Percentiles rank a stretch among this genome's conserved stretches.
These are phyloP conservation scores for Fabriciana adippe DNA, from an alignment of 2,888 invertebrate species.

Conservation along the genomic window DNA sequence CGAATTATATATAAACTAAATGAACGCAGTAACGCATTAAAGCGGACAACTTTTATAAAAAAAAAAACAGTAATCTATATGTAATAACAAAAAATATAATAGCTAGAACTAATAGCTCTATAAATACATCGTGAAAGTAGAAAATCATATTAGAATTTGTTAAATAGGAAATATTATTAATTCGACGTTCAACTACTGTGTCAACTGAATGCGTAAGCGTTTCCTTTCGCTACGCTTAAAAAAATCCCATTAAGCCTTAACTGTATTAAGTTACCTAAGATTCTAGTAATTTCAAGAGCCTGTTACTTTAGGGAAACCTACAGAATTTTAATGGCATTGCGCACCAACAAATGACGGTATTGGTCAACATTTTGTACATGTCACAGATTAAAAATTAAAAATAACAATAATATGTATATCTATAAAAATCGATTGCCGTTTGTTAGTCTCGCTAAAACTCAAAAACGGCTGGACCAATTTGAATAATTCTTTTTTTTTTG, in stretches of 20 bases:
- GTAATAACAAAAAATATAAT: background rate
- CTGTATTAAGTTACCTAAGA: slow-evolving; percentile 8
- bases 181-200: background rate
- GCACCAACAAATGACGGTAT: background rate
- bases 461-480: no score
- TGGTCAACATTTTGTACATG: background rate
- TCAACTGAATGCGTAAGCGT: slow-evolving; percentile 1
- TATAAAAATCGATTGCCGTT: no score
- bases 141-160: slow-evolving; percentile 3
- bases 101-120: background rate
- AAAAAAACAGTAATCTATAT: background rate
- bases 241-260: background rate
- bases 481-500: no score
- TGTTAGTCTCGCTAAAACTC: no score
- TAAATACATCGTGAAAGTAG: slow-evolving; percentile 12
- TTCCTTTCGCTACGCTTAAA: background rate
- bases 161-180: background rate
- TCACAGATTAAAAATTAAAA: background rate
- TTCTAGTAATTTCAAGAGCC: background rate
- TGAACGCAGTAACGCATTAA: no score
- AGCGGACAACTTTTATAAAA: no score
- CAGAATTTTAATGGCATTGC: slow-evolving; percentile 15
- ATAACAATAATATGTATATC: no score
- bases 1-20: background rate
- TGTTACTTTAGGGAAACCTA: slow-evolving; percentile 9